Percentiles rank a stretch among this genome's conserved stretches.
phyloP scores from a whole-genome alignment of 2,888 invertebrate species.

The Brachyptera risi region DNA sequence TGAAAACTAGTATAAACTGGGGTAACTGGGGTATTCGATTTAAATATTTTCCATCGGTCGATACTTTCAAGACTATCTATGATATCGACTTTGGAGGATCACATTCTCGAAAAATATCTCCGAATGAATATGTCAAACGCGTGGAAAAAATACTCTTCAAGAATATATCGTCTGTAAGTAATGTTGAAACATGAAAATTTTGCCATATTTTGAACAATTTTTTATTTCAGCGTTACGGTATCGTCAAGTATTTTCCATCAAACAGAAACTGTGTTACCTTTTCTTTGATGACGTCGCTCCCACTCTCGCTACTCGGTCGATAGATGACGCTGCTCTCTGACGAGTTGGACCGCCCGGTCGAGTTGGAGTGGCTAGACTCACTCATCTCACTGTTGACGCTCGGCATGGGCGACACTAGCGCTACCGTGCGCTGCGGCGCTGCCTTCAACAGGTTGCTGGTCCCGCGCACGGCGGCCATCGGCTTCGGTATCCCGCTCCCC shows the following conservation, averaged over 20 bases:
- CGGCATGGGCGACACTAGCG: constrained; percentile 75
- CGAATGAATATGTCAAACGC: too few species aligned
- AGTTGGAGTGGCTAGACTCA: constrained; percentile 61
- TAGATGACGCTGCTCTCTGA: constrained; percentile 71
- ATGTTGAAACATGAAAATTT: too few species aligned
- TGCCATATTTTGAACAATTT: too few species aligned
- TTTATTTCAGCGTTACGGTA: too few species aligned
- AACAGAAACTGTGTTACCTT: not conserved
- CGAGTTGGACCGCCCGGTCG: constrained; percentile 65
- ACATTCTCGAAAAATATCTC: too few species aligned
- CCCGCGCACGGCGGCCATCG: constrained; percentile 88
- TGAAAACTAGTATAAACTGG: too few species aligned
- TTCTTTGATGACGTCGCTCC: constrained; percentile 53
- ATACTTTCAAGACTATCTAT: too few species aligned
- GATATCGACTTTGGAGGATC: too few species aligned
- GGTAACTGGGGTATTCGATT: too few species aligned
- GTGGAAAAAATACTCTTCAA: too few species aligned
- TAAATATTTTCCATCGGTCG: too few species aligned
- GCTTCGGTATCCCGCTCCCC: constrained; percentile 76
- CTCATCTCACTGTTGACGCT: constrained; percentile 49
- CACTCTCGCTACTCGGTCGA: constrained; percentile 63
- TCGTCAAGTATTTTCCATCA: not conserved
- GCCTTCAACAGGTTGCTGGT: constrained; percentile 59
- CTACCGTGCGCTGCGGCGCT: constrained; percentile 37
- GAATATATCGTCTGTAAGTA: too few species aligned